Evolutionary conservation across 2,888 invertebrate genomes (phyloP).

Genomic region (Drosophila meridionalis): DNA sequence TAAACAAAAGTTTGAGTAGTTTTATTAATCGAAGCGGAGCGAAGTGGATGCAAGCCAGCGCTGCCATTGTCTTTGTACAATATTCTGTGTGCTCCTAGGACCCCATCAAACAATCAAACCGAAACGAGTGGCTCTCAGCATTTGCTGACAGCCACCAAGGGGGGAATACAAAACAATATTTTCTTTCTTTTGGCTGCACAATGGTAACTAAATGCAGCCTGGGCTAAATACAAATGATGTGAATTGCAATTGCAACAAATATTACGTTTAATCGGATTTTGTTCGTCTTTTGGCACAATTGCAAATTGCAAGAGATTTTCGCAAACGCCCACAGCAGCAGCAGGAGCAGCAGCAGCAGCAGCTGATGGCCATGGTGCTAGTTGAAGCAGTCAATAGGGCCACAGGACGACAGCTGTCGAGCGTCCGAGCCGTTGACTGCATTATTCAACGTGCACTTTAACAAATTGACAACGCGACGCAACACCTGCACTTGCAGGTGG

Average conservation of each 20-base stretch:
- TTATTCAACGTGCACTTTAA: conserved; percentile 74
- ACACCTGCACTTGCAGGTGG: conserved; percentile 33
- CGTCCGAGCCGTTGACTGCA: conserved; percentile 42
- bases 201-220: conserved; percentile 5
- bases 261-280: conserved; percentile 56
- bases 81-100: conserved; percentile 16
- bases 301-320: conserved; percentile 44
- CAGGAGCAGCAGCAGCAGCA: no score
- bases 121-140: conserved; percentile 51
- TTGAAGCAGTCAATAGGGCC: conserved; percentile 40
- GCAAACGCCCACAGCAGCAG: background rate
- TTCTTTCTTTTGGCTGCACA: background rate
- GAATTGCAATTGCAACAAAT: conserved; percentile 7
- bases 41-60: background rate
- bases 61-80: conserved; percentile 18
- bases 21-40: conserved; percentile 29
- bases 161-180: conserved; percentile 5
- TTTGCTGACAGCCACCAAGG: conserved; percentile 12
- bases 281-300: conserved; percentile 14
- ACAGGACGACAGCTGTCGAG: conserved; percentile 15
- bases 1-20: conserved; percentile 22
- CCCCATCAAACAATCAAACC: conserved; percentile 44
- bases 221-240: conserved; percentile 12
- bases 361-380: conserved; percentile 20
- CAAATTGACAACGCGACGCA: conserved; percentile 59